Evolutionary conservation across 2,888 invertebrate genomes (phyloP).

Genomic region (Amphipyra tragopoginis): DNA sequence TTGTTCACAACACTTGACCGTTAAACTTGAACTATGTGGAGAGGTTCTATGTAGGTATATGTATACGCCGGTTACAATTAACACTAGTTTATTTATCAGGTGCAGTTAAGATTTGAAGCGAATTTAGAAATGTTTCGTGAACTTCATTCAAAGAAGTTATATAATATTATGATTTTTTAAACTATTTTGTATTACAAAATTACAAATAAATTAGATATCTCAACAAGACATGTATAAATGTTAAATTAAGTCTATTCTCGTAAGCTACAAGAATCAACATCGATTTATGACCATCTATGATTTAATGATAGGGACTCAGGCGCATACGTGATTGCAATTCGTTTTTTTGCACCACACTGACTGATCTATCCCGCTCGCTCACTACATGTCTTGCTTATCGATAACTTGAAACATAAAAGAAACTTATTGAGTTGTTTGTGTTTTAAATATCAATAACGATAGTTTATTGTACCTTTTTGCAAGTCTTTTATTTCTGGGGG

Average conservation of each 20-base stretch:
- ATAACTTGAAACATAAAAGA: too few species aligned
- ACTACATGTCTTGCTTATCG: not conserved
- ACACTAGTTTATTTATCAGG: constrained; percentile 2
- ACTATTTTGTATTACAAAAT: too few species aligned
- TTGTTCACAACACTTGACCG: constrained; percentile 22
- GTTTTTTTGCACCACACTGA: not conserved
- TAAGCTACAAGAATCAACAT: not conserved
- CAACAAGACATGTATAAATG: too few species aligned
- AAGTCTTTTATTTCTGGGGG: too few species aligned
- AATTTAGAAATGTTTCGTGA: too few species aligned
- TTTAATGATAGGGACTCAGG: not conserved
- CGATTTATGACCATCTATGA: constrained; percentile 14
- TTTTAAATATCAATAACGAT: too few species aligned
- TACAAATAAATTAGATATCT: too few species aligned
- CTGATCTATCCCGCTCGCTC: not conserved
- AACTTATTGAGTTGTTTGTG: constrained; percentile 2
- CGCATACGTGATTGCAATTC: constrained; percentile 2
- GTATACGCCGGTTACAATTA: constrained; percentile 5
- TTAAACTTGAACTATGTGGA: constrained; percentile 25
- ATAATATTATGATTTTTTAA: too few species aligned
- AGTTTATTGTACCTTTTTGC: too few species aligned
- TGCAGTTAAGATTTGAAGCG: not conserved
- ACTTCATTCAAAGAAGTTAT: too few species aligned
- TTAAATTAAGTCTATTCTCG: too few species aligned
- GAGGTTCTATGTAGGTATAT: constrained; percentile 1